Evolutionary conservation across 2,888 invertebrate genomes (phyloP), one percentile per base, ranked within the genome.

Genomic region (Andrena flavipes): DNA sequence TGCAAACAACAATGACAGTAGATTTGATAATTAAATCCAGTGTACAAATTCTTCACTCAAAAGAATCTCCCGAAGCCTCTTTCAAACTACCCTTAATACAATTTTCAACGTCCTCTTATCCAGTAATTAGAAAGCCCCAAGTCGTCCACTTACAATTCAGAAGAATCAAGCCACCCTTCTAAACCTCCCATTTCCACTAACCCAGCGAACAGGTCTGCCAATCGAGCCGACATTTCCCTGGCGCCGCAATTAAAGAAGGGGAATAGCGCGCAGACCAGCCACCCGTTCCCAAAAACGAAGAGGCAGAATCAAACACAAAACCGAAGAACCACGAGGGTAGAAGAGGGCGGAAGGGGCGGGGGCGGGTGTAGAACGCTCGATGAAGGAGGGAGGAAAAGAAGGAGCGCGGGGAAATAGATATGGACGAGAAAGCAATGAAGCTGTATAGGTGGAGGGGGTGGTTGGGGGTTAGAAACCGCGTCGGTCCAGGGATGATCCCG

Each of bases 401-500:
- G 33, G 20, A n/a, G 54, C 42, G 48, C 30, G 16, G 51, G 33
- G 68, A 51, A 56, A 60, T 62, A 62, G 76, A 76, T 26, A 30
- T n/a, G 49, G 8, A 59, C 60, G 63, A 67, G 63, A 56, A 49
- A 59, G 26, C 20, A 51, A 13, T 16, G 35, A 26, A 13, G 70
- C 35, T 1, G 26, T 49, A 26, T 68, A 29, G 60, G 10, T 23
- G 30, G 29, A 29, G 10, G 42, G 70, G 30, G 23, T 26, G 23
- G 67, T 49, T 26, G 35, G 67, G 64, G 81, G 72, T 29, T 79
- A 60, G 79, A 75, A 84, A 84, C 80, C 88, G 84, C 89, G 86
- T 87, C 88, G 87, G 87, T 89, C 90, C 91, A 88, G 91, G 91
- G 91, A 90, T 91, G 91, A 92, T 91, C 91, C 91, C 86, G 90